Evolutionary conservation across 2,797 vertebrate genomes (phyloP), one percentile per base, ranked within the genome.

Genomic region (Pygocentrus nattereri): DNA sequence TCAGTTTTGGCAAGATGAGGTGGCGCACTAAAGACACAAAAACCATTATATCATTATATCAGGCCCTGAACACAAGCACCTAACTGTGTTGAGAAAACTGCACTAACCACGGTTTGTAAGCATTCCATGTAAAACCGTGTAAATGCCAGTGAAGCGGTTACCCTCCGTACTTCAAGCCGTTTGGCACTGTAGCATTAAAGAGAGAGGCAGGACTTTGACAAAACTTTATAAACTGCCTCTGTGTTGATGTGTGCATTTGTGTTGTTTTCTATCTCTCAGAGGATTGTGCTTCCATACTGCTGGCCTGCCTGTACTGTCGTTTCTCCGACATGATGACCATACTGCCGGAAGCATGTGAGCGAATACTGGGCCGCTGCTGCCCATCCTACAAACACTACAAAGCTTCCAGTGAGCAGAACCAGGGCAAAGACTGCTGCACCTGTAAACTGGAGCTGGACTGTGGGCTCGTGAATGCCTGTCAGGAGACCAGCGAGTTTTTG

Each of bases 261-360:
- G 0, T 58, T 12, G n/a, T 50, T 78, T 41, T 16, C 27, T 13
- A 30, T 30, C 75, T 8, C 49, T 81, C 92, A 98, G 96, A 97
- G 85, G 95, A 95, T 88, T 97, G 96, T 0, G 96, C 96, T 8
- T 93, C 94, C 2, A 92, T 97, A 38, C 91, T 96, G 84, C 94
- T 97, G 85, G 90, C 96, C 88, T 97, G 96, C 82, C 94, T 97
- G 76, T 94, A 96, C 84, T 97, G 96, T 90, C 95, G 94, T 0
- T 96, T 97, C 91, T 92, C 90, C 67, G 95, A 97, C 74, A 91
- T 96, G 84, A 91, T 95, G 81, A 88, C 92, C 74, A 95, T 95
- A 94, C 91, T 97, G 52, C 95, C 94, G 0, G 93, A 93, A 41
- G 90, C 91, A 0, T 96, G 95, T 31, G 93, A 93, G 89, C 91